These are phyloP conservation scores for Clarias batrachus DNA, from an alignment of 2,113 vertebrate species.

Conservation along the genomic window DNA sequence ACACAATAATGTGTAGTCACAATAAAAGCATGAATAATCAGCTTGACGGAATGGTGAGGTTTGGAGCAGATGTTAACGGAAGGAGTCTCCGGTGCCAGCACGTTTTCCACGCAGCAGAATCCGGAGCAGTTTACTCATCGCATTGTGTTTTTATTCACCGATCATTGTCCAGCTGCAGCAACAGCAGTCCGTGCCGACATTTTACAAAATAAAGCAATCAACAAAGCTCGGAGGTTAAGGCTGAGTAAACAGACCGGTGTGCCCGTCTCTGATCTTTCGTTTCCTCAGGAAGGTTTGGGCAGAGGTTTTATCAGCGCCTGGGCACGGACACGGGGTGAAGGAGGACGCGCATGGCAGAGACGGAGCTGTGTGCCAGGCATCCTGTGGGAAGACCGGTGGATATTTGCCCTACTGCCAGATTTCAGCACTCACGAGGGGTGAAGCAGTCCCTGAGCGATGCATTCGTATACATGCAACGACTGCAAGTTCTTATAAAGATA, in stretches of 20 bases:
- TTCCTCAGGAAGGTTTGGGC: slow-evolving; percentile 46
- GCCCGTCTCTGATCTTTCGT: slow-evolving; percentile 1
- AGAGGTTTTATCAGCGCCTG: background rate
- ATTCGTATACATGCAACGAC: background rate
- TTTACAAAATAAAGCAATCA: background rate
- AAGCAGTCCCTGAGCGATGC: no score
- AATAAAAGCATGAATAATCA: background rate
- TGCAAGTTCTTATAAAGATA: background rate
- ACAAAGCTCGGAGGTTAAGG: background rate
- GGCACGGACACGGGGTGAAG: background rate
- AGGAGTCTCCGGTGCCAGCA: background rate
- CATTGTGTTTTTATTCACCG: background rate
- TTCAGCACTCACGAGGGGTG: background rate
- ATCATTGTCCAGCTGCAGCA: background rate
- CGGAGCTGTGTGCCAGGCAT: slow-evolving; percentile 8
- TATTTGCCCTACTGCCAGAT: slow-evolving; percentile 23
- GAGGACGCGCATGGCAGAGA: slow-evolving; percentile 5
- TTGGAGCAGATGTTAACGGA: background rate
- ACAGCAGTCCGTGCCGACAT: background rate
- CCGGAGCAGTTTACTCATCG: background rate
- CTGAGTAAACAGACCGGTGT: slow-evolving; percentile 2
- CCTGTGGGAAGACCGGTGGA: slow-evolving; percentile 44
- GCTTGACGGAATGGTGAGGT: background rate
- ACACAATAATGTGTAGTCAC: no score
- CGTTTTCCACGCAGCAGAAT: background rate